Evolutionary conservation across 1,140 invertebrate species (phyloP).

Genomic region (Zeugodacus cucurbitae): DNA sequence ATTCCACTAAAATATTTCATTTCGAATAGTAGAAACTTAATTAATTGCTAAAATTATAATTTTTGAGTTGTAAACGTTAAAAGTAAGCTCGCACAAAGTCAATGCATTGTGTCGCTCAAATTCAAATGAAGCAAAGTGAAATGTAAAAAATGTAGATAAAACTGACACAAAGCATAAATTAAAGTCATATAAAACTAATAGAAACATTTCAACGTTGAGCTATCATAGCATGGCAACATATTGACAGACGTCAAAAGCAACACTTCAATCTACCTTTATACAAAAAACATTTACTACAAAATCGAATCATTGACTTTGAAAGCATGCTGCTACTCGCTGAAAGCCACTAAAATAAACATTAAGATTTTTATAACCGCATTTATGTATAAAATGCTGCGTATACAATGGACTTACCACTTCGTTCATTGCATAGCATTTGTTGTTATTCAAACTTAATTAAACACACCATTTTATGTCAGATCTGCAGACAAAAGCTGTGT

Average conservation of each 20-base stretch:
- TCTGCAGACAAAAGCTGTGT: not conserved
- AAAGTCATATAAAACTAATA: not conserved
- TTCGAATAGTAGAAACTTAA: not conserved
- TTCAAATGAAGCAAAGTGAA: too few species aligned
- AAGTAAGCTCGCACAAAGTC: too few species aligned
- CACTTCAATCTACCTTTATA: not conserved
- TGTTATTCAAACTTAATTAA: not conserved
- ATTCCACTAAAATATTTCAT: too few species aligned
- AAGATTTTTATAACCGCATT: slow-evolving; percentile 5
- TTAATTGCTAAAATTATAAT: too few species aligned
- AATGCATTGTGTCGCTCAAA: too few species aligned
- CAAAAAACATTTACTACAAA: not conserved
- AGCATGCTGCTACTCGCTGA: not conserved
- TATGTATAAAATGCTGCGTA: not conserved
- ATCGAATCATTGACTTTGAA: not conserved
- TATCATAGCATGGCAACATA: not conserved
- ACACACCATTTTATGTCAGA: not conserved
- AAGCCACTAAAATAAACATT: not conserved
- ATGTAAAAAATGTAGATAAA: too few species aligned
- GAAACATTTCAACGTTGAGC: not conserved
- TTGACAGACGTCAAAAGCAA: not conserved
- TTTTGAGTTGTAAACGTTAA: too few species aligned
- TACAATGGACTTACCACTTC: not conserved
- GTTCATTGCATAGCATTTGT: not conserved
- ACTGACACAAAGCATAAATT: not conserved